Evolutionary conservation across 2,888 invertebrate species (phyloP), one percentile per base, ranked within the genome.

Genomic region (Lamellibrachia satsuma): DNA sequence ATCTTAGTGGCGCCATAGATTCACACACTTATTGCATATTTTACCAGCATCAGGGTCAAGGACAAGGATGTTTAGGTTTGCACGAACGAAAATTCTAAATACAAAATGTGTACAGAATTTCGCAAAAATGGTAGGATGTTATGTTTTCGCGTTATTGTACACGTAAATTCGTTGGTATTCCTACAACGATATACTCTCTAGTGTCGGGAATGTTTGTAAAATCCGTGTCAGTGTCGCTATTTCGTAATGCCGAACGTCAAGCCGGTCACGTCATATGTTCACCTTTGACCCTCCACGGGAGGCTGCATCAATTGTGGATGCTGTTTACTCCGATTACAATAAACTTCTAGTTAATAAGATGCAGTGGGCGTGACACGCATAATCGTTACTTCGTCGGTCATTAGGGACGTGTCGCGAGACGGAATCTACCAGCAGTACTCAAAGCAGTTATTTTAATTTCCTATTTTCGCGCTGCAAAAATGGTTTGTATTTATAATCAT

Each of bases 81-180:
- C 75, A 6, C 75, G 75, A 75, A n/a, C 75, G n/a, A 75, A 75
- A 75, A 75, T n/a, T 22, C 15, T 75, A 75, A 75, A 75, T 75
- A n/a, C 22, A 75, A 75, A 75, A 22, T 75, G 22, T 75, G 15
- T 75, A 75, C 75, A n/a, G 22, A 75, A 75, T 22, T 75, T 75
- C 75, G 75, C 75, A 75, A 75, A 75, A 75, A 75, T 75, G 75
- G 75, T 75, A 75, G 22, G n/a, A n/a, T 75, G 75, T 75, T 75
- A 1, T 22, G 6, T 75, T 75, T 15, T 75, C n/a, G 75, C 75
- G 75, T 11, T 22, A 75, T 22, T 75, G 75, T 75, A 75, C 22
- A 75, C 75, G 22, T 75, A 75, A 22, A 22, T 6, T 75, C 22
- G 15, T 75, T 75, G 6, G 15, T 22, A 75, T 75, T 22, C 22